phyloP scores from a whole-genome alignment of 2,888 invertebrate genomes.

The Lymantria monacha region DNA sequence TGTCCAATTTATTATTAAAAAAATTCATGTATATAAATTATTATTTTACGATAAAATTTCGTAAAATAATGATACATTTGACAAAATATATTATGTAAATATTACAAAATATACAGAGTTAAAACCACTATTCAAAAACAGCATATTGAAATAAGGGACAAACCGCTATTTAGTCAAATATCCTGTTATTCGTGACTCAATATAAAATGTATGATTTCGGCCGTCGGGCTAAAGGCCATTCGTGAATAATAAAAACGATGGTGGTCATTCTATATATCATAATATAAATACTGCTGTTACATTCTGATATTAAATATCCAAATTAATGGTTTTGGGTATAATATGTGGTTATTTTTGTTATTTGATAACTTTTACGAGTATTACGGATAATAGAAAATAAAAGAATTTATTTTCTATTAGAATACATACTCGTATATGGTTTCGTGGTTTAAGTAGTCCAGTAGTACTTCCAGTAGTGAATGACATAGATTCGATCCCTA shows the following conservation, averaged over 20 bases:
- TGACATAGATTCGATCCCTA: no score
- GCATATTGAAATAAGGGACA: background rate
- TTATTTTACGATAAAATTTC: no score
- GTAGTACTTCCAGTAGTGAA: no score
- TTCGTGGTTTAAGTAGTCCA: no score
- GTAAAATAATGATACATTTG: no score
- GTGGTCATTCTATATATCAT: background rate
- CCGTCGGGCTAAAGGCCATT: slow-evolving; percentile 12
- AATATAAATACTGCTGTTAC: background rate
- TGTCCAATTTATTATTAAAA: no score
- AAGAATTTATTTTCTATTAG: no score
- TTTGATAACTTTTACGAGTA: no score
- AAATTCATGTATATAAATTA: no score
- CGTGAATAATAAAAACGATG: slow-evolving; percentile 25
- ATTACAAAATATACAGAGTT: background rate
- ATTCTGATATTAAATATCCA: background rate
- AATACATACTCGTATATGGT: no score
- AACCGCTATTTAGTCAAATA: slow-evolving; percentile 17
- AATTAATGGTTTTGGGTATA: background rate
- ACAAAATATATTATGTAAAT: background rate
- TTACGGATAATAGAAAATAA: no score
- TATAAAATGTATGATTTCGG: slow-evolving; percentile 25
- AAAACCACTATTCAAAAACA: background rate
- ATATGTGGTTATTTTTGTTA: no score
- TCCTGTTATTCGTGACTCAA: slow-evolving; percentile 13